A percentile compares a stretch with the other conserved stretches of the same genome.
phyloP scores from a whole-genome alignment of 2,113 vertebrate genomes.

The Pomatorhinus ruficollis region DNA sequence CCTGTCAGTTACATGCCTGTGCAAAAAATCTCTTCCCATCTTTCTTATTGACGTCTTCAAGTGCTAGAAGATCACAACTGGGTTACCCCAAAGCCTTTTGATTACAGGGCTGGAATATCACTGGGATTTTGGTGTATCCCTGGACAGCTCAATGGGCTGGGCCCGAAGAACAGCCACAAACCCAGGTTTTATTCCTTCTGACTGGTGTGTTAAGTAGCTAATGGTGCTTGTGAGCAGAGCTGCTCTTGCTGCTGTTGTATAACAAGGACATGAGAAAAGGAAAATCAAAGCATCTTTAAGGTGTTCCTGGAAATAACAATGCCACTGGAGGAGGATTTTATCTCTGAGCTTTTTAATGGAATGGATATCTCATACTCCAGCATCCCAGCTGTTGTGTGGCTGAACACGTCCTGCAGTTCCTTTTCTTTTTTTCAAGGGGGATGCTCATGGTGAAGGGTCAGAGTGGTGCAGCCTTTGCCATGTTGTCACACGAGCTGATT shows the following conservation, averaged over 20 bases:
- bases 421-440: not conserved
- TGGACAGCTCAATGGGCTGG: not conserved
- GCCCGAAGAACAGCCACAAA: not conserved
- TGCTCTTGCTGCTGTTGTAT: not conserved
- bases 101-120: no score
- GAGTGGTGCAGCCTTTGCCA: not conserved
- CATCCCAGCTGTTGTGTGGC: not conserved
- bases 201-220: not conserved
- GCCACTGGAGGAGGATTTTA: not conserved
- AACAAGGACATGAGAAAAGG: not conserved
- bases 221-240: slow-evolving; percentile 21
- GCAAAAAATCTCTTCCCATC: not conserved
- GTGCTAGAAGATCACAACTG: not conserved
- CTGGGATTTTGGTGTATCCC: not conserved
- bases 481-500: not conserved
- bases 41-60: not conserved
- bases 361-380: not conserved
- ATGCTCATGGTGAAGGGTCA: not conserved
- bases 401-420: not conserved
- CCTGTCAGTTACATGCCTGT: not conserved
- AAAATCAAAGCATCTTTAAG: slow-evolving; percentile 27
- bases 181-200: not conserved
- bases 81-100: not conserved
- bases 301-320: slow-evolving; percentile 27
- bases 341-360: not conserved